Base-by-base conservation (phyloP, 2,888 invertebrate species). In the Cheilosia vernalis region DNA sequence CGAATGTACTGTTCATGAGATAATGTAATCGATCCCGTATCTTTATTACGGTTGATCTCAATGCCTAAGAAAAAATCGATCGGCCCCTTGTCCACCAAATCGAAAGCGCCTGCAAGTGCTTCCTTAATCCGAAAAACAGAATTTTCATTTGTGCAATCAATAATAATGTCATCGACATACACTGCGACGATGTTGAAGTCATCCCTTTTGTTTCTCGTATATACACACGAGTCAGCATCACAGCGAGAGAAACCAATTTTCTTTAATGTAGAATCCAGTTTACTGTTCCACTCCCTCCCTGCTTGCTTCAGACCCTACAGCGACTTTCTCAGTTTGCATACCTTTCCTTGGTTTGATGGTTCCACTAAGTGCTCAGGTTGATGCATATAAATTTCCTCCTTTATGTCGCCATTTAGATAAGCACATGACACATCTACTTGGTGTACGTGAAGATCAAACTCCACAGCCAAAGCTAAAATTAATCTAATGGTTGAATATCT, bases 1-100 rank as follows among this genome's bases (percentile, higher is more conserved):
- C 4, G 9, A 33, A 51, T 64, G 30, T 44, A 64, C 21, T 49
- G 51, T 5, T 64, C 4, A 17, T 49, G 49, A 37, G 49, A 49
- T 27, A 63, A 10, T 30, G 19, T 15, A 51, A 66, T 53, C 10
- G 4, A 33, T 19, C 24, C 37, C 3, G 47, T 58, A 13, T 58
- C 17, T 21, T 17, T 15, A 30, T 49, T 40, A 2, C 69, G 51
- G 30, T 27, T 58, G 9, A 69, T 58, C 47, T 69, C 69, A 2
- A 69, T 58, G 13, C 58, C 55, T 10, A 30, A 69, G 24, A 67
- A 67, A 53, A 30, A 67, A 44, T 63, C 51, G 9, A 47, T 7
- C 64, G 64, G 15, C 55, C 56, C 37, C 37, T 37, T 37, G 7
- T 37, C 37, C 37, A 37, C 4, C 47, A 47, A 17, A 47, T 47